phyloP scores from a whole-genome alignment of 2,797 vertebrate genomes.

The Dicrostonyx torquatus region DNA sequence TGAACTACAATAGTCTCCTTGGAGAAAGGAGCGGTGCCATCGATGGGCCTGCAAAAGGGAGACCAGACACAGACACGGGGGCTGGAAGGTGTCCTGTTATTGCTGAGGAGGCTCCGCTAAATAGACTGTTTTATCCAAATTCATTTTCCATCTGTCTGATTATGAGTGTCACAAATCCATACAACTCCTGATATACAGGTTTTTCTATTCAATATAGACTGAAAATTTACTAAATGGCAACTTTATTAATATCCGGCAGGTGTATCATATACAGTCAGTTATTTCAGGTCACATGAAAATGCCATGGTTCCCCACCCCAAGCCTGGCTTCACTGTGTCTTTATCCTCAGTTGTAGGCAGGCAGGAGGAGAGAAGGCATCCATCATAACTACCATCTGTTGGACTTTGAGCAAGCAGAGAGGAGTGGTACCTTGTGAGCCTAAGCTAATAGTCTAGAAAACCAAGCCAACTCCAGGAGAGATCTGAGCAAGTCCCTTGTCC shows the following conservation, averaged over 20 bases:
- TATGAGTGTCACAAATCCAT: constrained; percentile 9
- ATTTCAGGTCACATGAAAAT: not conserved
- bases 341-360: not conserved
- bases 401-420: not conserved
- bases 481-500: constrained; percentile 30
- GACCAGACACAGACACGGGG: not conserved
- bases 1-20: not conserved
- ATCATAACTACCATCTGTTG: not conserved
- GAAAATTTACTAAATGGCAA: constrained; percentile 6
- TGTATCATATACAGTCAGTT: not conserved
- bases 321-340: constrained; percentile 3
- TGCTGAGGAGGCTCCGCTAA: not conserved
- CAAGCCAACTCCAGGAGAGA: constrained; percentile 53
- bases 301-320: not conserved
- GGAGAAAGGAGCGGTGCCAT: not conserved
- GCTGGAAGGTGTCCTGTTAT: not conserved
- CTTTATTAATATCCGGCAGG: not conserved
- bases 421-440: not conserved
- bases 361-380: not conserved
- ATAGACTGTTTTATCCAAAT: not conserved
- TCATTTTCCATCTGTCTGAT: not conserved
- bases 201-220: not conserved
- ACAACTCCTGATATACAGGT: not conserved
- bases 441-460: constrained; percentile 61
- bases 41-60: not conserved